Conservation (phyloP, 1,140 invertebrate genomes). For the Drosophila sucinea region DNA sequence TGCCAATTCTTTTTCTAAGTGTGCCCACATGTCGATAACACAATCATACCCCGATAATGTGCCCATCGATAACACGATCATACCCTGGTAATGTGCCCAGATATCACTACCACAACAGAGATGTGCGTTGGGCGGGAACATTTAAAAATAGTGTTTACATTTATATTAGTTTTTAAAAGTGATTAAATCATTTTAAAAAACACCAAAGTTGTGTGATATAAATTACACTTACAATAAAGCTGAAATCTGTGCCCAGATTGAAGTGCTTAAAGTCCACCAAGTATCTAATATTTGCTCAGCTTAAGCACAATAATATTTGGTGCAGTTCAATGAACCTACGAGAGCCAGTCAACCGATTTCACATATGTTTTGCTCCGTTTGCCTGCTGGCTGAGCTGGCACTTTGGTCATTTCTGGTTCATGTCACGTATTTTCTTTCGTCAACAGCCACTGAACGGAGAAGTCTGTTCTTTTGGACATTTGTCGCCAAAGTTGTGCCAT, state of each 20-base stretch:
- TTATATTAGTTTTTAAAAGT: too few species aligned
- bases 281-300: background rate
- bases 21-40: too few species aligned
- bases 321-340: constrained; percentile 13
- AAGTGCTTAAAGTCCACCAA: background rate
- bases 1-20: too few species aligned
- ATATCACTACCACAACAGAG: too few species aligned
- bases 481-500: constrained; percentile 39
- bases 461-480: constrained; percentile 29
- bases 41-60: too few species aligned
- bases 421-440: constrained; percentile 72
- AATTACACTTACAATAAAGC: too few species aligned
- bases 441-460: constrained; percentile 24
- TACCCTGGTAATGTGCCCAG: too few species aligned
- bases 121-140: too few species aligned
- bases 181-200: too few species aligned
- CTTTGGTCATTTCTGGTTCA: constrained; percentile 30
- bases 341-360: constrained; percentile 1
- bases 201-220: too few species aligned
- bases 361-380: constrained; percentile 3
- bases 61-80: too few species aligned
- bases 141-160: too few species aligned
- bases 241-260: background rate
- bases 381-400: constrained; percentile 17
- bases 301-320: background rate